Evolutionary conservation across 2,888 invertebrate genomes (phyloP).

Genomic region (Drosophila imparisetae): DNA sequence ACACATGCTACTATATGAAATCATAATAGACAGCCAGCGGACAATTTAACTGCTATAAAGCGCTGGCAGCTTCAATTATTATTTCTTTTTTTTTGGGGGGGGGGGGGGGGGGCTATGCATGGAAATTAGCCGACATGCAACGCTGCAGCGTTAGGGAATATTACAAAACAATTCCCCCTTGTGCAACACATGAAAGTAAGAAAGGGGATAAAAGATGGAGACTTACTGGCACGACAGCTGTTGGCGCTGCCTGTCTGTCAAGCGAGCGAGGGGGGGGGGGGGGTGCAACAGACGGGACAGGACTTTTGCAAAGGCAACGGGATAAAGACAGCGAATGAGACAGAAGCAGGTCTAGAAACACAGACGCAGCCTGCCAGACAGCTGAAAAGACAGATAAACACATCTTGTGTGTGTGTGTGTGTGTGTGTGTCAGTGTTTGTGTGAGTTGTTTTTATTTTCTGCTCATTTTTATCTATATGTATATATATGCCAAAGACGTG

Average conservation of each 20-base stretch:
- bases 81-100: neutral
- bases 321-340: constrained; percentile 29
- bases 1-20: constrained; percentile 23
- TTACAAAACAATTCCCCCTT: constrained; percentile 1
- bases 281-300: constrained; percentile 40
- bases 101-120: constrained; percentile 23
- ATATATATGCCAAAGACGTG: constrained; percentile 74
- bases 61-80: constrained; percentile 36
- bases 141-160: constrained; percentile 14
- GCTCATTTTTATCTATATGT: constrained; percentile 9
- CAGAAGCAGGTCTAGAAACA: constrained; percentile 22
- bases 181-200: constrained; percentile 6
- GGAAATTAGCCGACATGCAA: constrained; percentile 48
- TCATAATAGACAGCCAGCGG: constrained; percentile 41
- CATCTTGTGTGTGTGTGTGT: constrained; percentile 35
- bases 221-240: constrained; percentile 67
- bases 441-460: neutral
- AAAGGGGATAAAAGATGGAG: constrained; percentile 49
- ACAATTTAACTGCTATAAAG: constrained; percentile 59
- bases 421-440: constrained; percentile 19
- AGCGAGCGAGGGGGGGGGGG: neutral
- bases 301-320: constrained; percentile 43
- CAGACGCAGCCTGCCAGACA: constrained; percentile 46
- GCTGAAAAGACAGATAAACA: constrained; percentile 73
- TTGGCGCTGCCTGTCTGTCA: constrained; percentile 61